A percentile compares a stretch with the other conserved stretches of the same genome.
Conservation (phyloP, 2,113 vertebrate species). For the Propithecus coquereli region DNA sequence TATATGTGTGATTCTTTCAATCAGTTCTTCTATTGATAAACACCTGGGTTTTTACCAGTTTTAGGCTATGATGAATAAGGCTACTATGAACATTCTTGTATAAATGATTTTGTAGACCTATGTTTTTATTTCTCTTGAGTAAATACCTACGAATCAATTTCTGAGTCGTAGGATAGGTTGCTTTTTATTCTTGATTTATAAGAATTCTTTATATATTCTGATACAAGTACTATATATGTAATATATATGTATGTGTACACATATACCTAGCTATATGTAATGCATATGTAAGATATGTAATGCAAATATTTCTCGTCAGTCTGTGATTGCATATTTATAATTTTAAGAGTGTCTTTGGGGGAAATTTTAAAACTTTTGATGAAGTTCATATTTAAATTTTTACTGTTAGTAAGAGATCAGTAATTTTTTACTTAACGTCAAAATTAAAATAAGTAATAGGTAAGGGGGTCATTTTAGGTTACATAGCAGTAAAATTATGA, state of each 20-base stretch:
- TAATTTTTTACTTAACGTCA: background rate
- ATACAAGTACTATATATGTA: background rate
- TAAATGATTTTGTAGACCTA: background rate
- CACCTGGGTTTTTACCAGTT: background rate
- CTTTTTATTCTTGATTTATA: background rate
- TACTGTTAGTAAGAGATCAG: background rate
- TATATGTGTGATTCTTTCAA: background rate
- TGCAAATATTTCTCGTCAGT: background rate
- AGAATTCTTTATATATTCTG: background rate
- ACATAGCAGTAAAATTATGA: background rate
- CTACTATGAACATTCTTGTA: background rate
- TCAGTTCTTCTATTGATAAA: background rate
- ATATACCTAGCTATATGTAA: background rate
- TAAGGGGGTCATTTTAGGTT: background rate
- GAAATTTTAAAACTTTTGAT: background rate
- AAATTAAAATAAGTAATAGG: background rate
- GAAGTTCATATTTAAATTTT: background rate
- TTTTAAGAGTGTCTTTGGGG: background rate
- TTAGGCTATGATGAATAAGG: background rate
- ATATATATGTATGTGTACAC: background rate
- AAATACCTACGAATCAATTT: background rate
- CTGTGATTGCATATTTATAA: background rate
- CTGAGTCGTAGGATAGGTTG: background rate
- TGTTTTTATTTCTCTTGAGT: background rate
- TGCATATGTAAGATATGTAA: background rate